phyloP scores from a whole-genome alignment of 1,140 invertebrate species.

The Drosophila arizonae region DNA sequence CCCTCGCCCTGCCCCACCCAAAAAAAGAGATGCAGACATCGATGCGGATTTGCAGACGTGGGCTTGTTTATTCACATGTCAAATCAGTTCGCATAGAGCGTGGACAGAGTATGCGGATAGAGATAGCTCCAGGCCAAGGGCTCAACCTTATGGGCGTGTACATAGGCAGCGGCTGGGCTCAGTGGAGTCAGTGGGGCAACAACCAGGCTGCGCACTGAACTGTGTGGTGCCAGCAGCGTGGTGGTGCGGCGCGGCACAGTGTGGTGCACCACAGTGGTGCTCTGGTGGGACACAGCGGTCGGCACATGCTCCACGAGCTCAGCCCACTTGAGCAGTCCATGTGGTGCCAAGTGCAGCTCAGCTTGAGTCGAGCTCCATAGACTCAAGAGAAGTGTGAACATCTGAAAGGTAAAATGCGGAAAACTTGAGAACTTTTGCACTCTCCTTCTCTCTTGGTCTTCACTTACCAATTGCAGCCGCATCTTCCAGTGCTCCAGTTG shows the following conservation, averaged over 20 bases:
- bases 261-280: conserved; percentile 83
- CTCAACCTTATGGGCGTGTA: conserved; percentile 2
- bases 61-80: conserved; percentile 16
- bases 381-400: not conserved
- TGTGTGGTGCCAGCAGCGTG: conserved; percentile 28
- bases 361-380: conserved; percentile 30
- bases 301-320: conserved; percentile 60
- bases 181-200: conserved; percentile 6
- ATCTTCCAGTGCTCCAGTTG: conserved; percentile 33
- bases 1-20: not conserved
- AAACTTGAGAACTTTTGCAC: not conserved
- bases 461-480: conserved; percentile 43
- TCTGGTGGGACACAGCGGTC: conserved; percentile 82
- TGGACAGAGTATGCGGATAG: not conserved
- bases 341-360: conserved; percentile 1
- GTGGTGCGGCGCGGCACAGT: conserved; percentile 34
- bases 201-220: conserved; percentile 17
- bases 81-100: conserved; percentile 19
- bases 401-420: conserved; percentile 16
- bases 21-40: conserved; percentile 10
- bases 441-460: not conserved
- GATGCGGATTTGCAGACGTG: conserved; percentile 1
- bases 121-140: conserved; percentile 18
- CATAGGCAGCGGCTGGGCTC: conserved; percentile 14
- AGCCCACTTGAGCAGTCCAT: conserved; percentile 45